A percentile compares a stretch with the other conserved stretches of the same genome.
These are phyloP conservation scores for Poeciliopsis occidentalis DNA, from an alignment of 2,113 vertebrate genomes.

Conservation along the genomic window DNA sequence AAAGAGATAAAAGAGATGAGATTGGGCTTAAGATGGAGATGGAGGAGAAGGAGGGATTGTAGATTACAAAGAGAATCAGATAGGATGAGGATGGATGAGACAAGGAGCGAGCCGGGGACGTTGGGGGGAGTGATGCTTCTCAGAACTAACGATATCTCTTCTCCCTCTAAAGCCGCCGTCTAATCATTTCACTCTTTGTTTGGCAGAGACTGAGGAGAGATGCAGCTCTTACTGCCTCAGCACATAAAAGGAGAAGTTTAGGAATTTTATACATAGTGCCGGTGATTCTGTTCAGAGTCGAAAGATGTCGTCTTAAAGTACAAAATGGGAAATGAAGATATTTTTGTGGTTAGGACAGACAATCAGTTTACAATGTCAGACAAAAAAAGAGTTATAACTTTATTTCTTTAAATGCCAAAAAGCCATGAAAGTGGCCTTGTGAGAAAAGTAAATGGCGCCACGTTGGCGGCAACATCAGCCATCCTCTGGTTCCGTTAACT, in stretches of 20 bases:
- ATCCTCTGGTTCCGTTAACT: too few species aligned
- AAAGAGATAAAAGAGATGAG: conserved; percentile 60
- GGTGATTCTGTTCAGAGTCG: conserved; percentile 10
- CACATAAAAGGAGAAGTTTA: not conserved
- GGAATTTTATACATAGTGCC: conserved; percentile 18
- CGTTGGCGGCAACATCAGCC: too few species aligned
- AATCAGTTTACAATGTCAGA: too few species aligned
- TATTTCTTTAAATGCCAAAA: too few species aligned
- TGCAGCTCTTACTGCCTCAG: conserved; percentile 10
- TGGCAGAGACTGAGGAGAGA: conserved; percentile 38
- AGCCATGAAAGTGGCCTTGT: too few species aligned
- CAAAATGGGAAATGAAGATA: too few species aligned
- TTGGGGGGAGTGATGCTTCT: conserved; percentile 9
- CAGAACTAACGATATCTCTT: conserved; percentile 52
- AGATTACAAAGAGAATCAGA: conserved; percentile 40
- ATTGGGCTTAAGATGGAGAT: conserved; percentile 44
- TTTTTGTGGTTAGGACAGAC: too few species aligned
- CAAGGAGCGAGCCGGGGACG: not conserved
- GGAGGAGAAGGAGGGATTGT: conserved; percentile 32
- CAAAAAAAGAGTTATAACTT: too few species aligned
- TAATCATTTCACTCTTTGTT: conserved; percentile 47
- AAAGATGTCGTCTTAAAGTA: not conserved
- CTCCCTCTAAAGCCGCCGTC: conserved; percentile 48
- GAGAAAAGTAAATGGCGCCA: too few species aligned
- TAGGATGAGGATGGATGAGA: not conserved